These are phyloP conservation scores for Drosophila murphyi DNA, from an alignment of 1,140 invertebrate genomes.

Conservation along the genomic window DNA sequence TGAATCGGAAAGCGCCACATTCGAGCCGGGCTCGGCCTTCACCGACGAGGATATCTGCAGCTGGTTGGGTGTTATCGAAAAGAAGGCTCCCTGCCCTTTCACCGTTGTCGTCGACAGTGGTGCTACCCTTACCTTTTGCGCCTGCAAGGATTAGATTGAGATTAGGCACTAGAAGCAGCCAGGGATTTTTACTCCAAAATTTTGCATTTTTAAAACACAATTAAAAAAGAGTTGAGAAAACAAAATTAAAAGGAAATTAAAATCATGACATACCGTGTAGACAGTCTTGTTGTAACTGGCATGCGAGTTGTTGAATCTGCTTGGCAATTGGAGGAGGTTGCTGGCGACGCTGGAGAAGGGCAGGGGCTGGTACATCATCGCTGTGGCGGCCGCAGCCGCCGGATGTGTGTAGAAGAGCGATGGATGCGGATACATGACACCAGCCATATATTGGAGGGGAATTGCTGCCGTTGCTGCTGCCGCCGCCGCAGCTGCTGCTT, in stretches of 20 bases:
- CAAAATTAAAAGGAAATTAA: neutral
- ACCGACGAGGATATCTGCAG: constrained; percentile 86
- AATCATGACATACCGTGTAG: constrained; percentile 45
- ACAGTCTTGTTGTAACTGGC: constrained; percentile 48
- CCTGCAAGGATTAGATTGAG: constrained; percentile 21
- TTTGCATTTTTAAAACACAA: too few species aligned
- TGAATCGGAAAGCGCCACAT: constrained; percentile 85
- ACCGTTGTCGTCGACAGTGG: constrained; percentile 19
- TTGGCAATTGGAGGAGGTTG: constrained; percentile 56
- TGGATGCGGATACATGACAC: constrained; percentile 85
- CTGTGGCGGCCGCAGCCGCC: constrained; percentile 69
- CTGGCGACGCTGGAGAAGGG: constrained; percentile 70
- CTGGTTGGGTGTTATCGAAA: constrained; percentile 71
- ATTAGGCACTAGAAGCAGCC: neutral
- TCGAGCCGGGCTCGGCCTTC: constrained; percentile 88
- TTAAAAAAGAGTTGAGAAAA: too few species aligned
- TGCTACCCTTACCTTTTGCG: constrained; percentile 54
- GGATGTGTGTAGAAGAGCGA: constrained; percentile 81
- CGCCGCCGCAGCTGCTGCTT: constrained; percentile 49
- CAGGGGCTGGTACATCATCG: constrained; percentile 81
- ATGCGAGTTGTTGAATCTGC: constrained; percentile 37
- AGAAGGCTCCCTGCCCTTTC: constrained; percentile 71
- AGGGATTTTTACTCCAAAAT: too few species aligned
- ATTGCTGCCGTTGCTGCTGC: constrained; percentile 40
- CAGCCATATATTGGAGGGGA: constrained; percentile 86